Evolutionary conservation across 2,888 invertebrate genomes (phyloP).

Genomic region (Mellilla xanthometata): DNA sequence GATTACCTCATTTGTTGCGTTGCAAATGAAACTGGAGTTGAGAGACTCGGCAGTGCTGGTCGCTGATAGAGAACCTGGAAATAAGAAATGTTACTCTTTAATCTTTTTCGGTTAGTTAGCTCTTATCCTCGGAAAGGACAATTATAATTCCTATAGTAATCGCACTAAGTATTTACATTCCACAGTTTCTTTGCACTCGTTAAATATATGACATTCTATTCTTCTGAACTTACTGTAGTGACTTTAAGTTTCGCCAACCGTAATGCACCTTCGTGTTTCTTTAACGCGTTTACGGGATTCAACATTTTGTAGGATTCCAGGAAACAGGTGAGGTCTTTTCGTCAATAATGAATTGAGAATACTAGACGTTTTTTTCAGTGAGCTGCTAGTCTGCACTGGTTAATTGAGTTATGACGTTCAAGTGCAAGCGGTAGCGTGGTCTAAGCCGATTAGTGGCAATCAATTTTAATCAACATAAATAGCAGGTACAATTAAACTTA

Average conservation of each 20-base stretch:
- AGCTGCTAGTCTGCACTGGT: not conserved
- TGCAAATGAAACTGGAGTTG: constrained; percentile 93
- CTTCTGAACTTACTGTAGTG: constrained; percentile 48
- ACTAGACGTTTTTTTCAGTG: not conserved
- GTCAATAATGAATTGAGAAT: not conserved
- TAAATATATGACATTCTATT: too few relatives aligned
- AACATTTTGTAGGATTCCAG: constrained; percentile 37
- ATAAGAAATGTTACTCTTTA: too few relatives aligned
- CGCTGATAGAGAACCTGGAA: constrained; percentile 89
- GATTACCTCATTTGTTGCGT: constrained; percentile 89
- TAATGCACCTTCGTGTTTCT: constrained; percentile 51
- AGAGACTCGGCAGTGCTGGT: constrained; percentile 93
- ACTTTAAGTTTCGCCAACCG: constrained; percentile 50
- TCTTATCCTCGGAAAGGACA: too few relatives aligned
- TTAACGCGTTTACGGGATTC: constrained; percentile 43
- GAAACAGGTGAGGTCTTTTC: not conserved
- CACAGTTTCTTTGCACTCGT: too few relatives aligned
- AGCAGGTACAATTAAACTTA: too few relatives aligned
- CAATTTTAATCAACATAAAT: too few relatives aligned
- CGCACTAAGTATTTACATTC: too few relatives aligned
- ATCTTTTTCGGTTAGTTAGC: too few relatives aligned
- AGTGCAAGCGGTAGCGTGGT: constrained; percentile 4
- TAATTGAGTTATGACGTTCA: constrained; percentile 13
- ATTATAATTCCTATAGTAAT: too few relatives aligned
- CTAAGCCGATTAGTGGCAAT: constrained; percentile 12